Evolutionary conservation across 2,797 vertebrate species (phyloP).

Genomic region (Chiroxiphia lanceolata): DNA sequence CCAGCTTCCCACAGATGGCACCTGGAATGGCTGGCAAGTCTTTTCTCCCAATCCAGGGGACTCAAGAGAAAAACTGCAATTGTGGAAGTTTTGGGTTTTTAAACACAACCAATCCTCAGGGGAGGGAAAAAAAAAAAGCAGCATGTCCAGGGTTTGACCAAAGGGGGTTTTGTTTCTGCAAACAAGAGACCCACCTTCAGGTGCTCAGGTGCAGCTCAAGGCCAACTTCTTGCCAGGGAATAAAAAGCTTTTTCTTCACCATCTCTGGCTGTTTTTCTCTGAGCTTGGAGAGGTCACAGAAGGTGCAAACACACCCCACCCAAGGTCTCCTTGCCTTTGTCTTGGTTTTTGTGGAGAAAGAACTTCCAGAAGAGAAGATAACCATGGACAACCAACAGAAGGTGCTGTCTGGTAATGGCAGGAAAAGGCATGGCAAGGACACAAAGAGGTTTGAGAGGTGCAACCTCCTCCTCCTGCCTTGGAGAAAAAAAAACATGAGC

Average conservation of each 20-base stretch:
- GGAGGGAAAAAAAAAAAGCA: neutral
- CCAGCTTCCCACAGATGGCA: neutral
- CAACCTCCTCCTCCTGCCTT: neutral
- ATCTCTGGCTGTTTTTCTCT: neutral
- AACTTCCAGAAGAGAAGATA: neutral
- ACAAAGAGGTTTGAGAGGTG: neutral
- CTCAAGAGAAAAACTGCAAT: neutral
- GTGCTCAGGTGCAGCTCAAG: neutral
- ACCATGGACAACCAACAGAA: neutral
- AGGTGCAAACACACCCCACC: neutral
- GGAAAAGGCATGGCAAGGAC: neutral
- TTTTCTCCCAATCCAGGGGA: neutral
- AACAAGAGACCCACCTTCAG: neutral
- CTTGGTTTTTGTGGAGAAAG: neutral
- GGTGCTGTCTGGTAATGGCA: neutral
- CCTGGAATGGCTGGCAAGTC: neutral
- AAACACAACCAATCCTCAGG: neutral
- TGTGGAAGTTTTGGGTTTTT: neutral
- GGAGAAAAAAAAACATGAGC: neutral
- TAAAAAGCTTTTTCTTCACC: neutral
- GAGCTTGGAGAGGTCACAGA: neutral
- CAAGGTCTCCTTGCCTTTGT: neutral
- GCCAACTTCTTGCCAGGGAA: neutral
- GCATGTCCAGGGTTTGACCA: neutral
- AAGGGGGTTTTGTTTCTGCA: neutral